phyloP scores from a whole-genome alignment of 35 echinoderm and acorn worm species.

The Heliocidaris erythrogramma region DNA sequence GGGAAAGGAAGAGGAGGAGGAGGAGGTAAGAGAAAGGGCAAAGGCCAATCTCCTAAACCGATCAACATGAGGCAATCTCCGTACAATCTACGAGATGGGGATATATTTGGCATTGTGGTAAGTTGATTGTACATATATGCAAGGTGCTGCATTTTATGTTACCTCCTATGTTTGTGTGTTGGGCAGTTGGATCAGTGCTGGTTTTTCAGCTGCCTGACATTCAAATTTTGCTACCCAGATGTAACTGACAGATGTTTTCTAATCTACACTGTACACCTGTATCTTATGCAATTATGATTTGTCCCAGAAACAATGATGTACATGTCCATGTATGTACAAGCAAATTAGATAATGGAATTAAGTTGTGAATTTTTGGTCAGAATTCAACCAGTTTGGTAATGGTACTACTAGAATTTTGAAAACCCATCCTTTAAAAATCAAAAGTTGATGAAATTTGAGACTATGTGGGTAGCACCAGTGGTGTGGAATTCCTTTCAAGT shows the following conservation, averaged over 20 bases:
- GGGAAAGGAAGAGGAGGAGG: constrained; percentile 45
- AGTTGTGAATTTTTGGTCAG: no score
- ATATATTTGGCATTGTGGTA: constrained; percentile 85
- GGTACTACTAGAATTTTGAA: no score
- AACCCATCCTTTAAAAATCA: no score
- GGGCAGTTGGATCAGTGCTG: not conserved
- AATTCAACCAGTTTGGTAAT: no score
- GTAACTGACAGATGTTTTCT: not conserved
- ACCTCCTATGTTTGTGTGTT: not conserved
- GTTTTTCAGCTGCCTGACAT: not conserved
- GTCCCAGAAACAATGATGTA: no score
- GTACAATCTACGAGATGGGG: constrained; percentile 87
- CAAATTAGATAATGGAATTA: no score
- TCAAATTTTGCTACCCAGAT: not conserved
- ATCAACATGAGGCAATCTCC: constrained; percentile 84
- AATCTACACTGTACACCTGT: no score
- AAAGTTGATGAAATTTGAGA: no score
- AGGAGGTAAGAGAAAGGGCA: constrained; percentile 62
- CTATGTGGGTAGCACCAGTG: no score
- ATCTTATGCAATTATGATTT: no score
- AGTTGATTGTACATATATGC: not conserved
- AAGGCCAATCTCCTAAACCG: constrained; percentile 16
- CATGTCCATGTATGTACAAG: no score
- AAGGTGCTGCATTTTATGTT: not conserved
- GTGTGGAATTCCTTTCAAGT: no score